Evolutionary conservation across 2,888 invertebrate species (phyloP), one percentile per base, ranked within the genome.

Genomic region (Eudemis profundana): DNA sequence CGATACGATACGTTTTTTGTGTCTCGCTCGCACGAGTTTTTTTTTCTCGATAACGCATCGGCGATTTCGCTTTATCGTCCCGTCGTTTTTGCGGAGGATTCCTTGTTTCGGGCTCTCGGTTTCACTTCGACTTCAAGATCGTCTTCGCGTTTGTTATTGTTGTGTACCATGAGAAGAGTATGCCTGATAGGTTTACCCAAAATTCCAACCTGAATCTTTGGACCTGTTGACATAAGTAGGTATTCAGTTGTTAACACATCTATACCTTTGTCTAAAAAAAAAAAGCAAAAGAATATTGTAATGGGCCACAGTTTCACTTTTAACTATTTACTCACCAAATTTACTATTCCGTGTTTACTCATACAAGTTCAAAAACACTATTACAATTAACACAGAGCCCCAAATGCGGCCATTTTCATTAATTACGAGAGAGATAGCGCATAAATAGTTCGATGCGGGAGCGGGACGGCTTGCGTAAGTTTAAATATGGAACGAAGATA

Each of bases 11-110:
- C 86, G 83, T 89, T 90, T 90, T 90, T 90, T 89, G 86, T 84
- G 78, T 90, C 90, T 86, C 85, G 69, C 89, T 89, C 90, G 87
- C 87, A 90, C 90, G 86, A 84, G 88, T 84, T 86, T 88, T 89
- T 89, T 51, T 87, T 89, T 88, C 86, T 82, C 80, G 78, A 83
- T 83, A 87, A 87, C 87, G 89, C 88, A 90, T 89, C 90, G 90
- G 86, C 85, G 89, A 90, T 89, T 90, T 87, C 87, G 87, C 88
- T 89, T 90, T 87, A 89, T 88, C 89, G 87, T 86, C 85, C 86
- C 85, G 86, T 82, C 82, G 88, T 89, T 89, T 89, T 89, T 89
- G 87, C 86, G 85, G 85, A 85, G 86, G 78, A 90, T 89, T 87
- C 86, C 86, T 86, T 85, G 84, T 86, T 64, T 46, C 53, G 50